Evolutionary conservation across 2,113 vertebrate genomes (phyloP).

Genomic region (Tragelaphus scriptus): DNA sequence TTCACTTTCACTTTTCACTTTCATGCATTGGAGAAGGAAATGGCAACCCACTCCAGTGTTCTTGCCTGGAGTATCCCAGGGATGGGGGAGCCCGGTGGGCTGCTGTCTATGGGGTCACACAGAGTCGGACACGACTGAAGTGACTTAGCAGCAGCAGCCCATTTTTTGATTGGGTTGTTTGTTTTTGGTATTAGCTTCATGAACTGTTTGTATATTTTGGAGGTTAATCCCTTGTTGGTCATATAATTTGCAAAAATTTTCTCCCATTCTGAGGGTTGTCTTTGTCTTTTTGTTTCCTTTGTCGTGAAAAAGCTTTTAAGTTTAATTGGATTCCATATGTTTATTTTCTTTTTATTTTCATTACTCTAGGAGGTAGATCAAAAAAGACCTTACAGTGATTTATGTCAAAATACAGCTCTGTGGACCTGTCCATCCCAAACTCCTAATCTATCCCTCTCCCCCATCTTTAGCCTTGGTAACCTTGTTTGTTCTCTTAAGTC

Average conservation of each 20-base stretch:
- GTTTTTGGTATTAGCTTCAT: neutral
- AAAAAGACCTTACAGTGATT: neutral
- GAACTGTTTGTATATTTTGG: neutral
- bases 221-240: neutral
- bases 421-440: neutral
- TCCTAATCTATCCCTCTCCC: neutral
- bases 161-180: neutral
- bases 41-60: too few species aligned
- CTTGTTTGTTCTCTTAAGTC: neutral
- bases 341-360: neutral
- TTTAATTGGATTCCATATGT: neutral
- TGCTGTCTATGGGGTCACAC: too few species aligned
- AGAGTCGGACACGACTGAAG: too few species aligned
- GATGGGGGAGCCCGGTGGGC: too few species aligned
- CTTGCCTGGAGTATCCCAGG: too few species aligned
- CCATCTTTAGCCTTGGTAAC: neutral
- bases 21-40: too few species aligned
- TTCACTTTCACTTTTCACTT: too few species aligned
- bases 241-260: neutral
- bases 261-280: neutral
- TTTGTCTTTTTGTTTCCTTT: neutral
- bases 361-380: neutral
- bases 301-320: neutral
- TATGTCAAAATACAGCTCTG: neutral
- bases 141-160: too few species aligned